Base-by-base conservation (phyloP, 2,888 invertebrate species). In the Flexamia atlantica region DNA sequence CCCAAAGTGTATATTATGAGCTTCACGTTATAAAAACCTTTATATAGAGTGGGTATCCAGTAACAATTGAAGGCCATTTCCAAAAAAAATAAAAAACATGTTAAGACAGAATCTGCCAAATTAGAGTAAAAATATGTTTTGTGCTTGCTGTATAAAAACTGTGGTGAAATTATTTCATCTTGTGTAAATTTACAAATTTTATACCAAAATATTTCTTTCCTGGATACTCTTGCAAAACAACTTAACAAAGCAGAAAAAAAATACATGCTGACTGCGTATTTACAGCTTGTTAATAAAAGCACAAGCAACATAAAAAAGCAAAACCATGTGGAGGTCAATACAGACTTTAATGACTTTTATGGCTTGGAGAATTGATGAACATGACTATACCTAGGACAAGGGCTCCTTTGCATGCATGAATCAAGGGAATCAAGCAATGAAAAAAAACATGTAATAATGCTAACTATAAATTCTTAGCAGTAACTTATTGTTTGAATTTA, bases 401-500 rank as follows among this genome's bases (percentile, higher is more conserved):
- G 14, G 10, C 25, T 28, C 17, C 14, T 30, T 14, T 20, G 25
- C 72, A 72, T 72, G 74, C 74, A 76, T 72, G 74, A 40, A 40
- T 17, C 25, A 42, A 76, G 12, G 50, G 46, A 2, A 76, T 28
- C 74, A 76, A 46, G 74, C 74, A 70, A 46, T 23, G 4, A 36
- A 46, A 40, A 28, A 40, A 53, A 50, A 50, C 42, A 70, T 70
- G 30, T 42, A 42, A 50, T 30, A 46, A 82, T 82, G 82, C 82
- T 82, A 82, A 82, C 82, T 82, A 82, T 82, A 82, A 82, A 82
- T 82, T 82, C 82, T 76, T 76, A 76, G 46, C 14, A 76, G n/a
- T 76, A 28, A 46, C 64, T 76, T 76, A 25, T 12, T n/a, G 74
- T 76, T 46, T 42, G 20, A 40, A 72, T 72, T 72, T 72, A 40